These are phyloP conservation scores for Peribatodes rhomboidaria DNA, from an alignment of 2,888 invertebrate species.

Conservation along the genomic window DNA sequence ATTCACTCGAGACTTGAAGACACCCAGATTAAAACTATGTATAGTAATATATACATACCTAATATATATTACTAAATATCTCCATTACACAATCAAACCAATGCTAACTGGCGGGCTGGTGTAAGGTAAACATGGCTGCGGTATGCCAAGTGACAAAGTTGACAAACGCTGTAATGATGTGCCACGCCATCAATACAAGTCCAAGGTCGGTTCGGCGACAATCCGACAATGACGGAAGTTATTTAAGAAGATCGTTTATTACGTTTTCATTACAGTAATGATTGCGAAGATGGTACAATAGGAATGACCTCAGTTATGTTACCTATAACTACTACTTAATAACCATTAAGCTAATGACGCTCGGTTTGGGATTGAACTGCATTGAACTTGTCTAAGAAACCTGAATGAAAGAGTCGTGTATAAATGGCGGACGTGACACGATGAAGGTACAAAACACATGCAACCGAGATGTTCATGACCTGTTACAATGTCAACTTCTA, in stretches of 20 bases:
- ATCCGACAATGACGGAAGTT: conserved; percentile 27
- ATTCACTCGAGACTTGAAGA: no score
- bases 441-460: neutral
- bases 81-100: neutral
- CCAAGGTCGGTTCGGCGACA: conserved; percentile 5
- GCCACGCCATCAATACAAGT: neutral
- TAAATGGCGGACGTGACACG: conserved; percentile 1
- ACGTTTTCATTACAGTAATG: conserved; percentile 21
- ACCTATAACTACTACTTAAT: neutral
- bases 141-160: neutral
- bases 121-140: conserved; percentile 5
- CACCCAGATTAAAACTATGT: no score
- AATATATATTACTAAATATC: neutral
- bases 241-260: conserved; percentile 15
- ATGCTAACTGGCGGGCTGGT: conserved; percentile 9
- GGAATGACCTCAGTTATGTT: conserved; percentile 4
- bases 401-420: neutral
- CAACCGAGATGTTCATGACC: conserved; percentile 4
- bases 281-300: conserved; percentile 14
- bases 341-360: conserved; percentile 8
- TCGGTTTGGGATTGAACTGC: conserved; percentile 5
- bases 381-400: conserved; percentile 5
- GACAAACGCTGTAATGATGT: neutral
- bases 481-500: conserved; percentile 12
- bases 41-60: no score